phyloP scores from a whole-genome alignment of 2,888 invertebrate genomes.

The Hemithea aestivaria region DNA sequence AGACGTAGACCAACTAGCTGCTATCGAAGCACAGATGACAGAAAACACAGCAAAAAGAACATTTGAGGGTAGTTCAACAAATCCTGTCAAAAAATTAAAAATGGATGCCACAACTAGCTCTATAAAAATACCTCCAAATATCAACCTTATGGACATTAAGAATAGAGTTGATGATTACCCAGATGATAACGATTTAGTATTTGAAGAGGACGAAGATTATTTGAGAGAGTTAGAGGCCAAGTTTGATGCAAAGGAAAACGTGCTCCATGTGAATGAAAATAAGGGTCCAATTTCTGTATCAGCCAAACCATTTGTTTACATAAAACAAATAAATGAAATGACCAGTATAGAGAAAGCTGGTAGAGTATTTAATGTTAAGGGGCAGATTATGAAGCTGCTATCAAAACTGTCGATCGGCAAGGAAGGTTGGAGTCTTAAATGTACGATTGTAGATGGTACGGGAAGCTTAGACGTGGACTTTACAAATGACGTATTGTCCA shows the following conservation, averaged over 20 bases:
- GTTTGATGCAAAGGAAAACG: conserved; percentile 38
- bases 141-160: conserved; percentile 2
- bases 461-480: conserved; percentile 76
- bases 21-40: conserved; percentile 52
- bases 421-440: conserved; percentile 76
- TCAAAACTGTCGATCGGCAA: conserved; percentile 76
- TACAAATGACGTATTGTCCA: conserved; percentile 75
- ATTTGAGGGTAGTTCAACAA: conserved; percentile 28
- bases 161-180: conserved; percentile 49
- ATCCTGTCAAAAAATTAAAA: conserved; percentile 56
- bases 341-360: conserved; percentile 45
- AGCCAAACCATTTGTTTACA: conserved; percentile 62
- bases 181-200: conserved; percentile 48
- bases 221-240: conserved; percentile 53
- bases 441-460: conserved; percentile 78
- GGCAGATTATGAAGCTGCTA: conserved; percentile 73
- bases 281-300: conserved; percentile 35
- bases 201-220: conserved; percentile 59
- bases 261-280: conserved; percentile 14
- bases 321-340: conserved; percentile 64
- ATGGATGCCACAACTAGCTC: conserved; percentile 24
- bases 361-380: conserved; percentile 76
- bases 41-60: conserved; percentile 44
- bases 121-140: conserved; percentile 1
- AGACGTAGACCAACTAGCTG: conserved; percentile 56